phyloP scores from a whole-genome alignment of 2,797 vertebrate species.

The Taeniopygia guttata region DNA sequence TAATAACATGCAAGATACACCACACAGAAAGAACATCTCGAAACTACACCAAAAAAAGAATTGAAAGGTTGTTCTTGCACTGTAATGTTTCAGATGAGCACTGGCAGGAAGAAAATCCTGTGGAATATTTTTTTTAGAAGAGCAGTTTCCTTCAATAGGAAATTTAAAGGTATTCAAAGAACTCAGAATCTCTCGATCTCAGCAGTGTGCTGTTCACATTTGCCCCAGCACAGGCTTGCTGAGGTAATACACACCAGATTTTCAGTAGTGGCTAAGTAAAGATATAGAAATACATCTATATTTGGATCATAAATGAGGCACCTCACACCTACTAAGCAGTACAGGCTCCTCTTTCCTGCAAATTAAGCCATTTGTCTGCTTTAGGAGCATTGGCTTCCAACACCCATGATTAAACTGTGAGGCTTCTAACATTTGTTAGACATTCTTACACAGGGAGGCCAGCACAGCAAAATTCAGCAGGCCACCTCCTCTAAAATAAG shows the following conservation, averaged over 20 bases:
- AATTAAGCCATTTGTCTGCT: conserved; percentile 8
- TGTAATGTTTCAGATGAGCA: not conserved
- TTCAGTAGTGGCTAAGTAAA: not conserved
- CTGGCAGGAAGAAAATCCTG: not conserved
- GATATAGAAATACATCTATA: not conserved
- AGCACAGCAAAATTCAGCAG: not conserved
- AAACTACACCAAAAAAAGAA: not conserved
- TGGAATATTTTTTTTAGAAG: not conserved
- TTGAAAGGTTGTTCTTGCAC: not conserved
- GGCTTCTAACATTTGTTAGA: not conserved
- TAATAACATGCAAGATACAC: not conserved
- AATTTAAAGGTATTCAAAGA: not conserved
- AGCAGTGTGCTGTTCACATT: not conserved
- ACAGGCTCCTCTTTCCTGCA: not conserved
- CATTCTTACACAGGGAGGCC: not conserved
- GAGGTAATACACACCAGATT: not conserved
- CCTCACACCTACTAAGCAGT: not conserved
- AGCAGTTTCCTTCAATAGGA: not conserved
- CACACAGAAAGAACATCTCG: not conserved
- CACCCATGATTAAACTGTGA: not conserved
- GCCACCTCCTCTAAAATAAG: not conserved
- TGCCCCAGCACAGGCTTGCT: not conserved
- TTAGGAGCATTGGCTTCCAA: not conserved
- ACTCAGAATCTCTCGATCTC: not conserved
- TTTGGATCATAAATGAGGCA: conserved; percentile 16